Conservation (phyloP, 2,888 invertebrate species). For the Muscina levida region DNA sequence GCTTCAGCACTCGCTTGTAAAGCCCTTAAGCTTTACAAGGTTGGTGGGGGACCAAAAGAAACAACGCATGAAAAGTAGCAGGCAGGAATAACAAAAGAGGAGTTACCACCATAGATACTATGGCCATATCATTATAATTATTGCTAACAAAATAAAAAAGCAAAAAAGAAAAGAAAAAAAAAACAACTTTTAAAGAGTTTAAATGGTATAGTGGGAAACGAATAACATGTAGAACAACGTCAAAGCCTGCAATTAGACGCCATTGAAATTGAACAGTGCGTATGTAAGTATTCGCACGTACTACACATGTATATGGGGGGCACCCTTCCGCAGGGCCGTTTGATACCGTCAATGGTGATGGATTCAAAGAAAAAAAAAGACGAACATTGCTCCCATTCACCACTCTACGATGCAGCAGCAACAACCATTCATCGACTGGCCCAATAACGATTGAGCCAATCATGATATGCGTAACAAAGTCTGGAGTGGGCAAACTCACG, state of each 20-base stretch:
- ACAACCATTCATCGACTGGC: conserved; percentile 15
- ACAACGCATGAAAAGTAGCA: conserved; percentile 10
- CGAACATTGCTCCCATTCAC: neutral
- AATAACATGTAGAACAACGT: conserved; percentile 34
- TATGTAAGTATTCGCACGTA: conserved; percentile 7
- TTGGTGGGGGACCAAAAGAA: conserved; percentile 16
- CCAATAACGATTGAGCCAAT: conserved; percentile 20
- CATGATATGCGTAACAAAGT: neutral
- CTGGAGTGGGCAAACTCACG: neutral
- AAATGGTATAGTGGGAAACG: conserved; percentile 6
- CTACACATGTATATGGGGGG: neutral
- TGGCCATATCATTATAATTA: conserved; percentile 50
- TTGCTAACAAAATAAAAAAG: conserved; percentile 5
- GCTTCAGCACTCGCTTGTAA: conserved; percentile 40
- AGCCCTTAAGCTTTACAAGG: conserved; percentile 47
- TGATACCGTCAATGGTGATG: neutral
- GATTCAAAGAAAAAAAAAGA: neutral
- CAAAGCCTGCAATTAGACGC: conserved; percentile 62
- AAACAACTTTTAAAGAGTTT: conserved; percentile 2
- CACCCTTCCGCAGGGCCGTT: neutral
- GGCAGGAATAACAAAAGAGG: neutral
- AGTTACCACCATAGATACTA: conserved; percentile 20
- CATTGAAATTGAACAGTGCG: conserved; percentile 45
- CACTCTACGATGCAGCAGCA: neutral
- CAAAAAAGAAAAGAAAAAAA: conserved; percentile 13